Evolutionary conservation across 2,113 vertebrate species (phyloP), one percentile per base, ranked within the genome.

Genomic region (Amphiprion percula): DNA sequence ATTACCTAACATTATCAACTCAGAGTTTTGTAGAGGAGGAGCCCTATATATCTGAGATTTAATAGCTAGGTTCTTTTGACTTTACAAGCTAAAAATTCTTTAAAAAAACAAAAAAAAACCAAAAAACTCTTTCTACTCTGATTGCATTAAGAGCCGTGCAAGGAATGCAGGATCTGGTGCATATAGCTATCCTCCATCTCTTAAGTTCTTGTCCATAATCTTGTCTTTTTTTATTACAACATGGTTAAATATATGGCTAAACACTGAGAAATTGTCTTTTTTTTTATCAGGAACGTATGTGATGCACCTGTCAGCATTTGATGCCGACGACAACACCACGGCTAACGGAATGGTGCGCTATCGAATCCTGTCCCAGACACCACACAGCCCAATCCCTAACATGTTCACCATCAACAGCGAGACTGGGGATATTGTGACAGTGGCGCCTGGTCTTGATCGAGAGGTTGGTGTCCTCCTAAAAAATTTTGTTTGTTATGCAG

Each of bases 331-430:
- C n/a, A 90, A 93, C 77, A 97, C 96, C 49, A 99, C 98, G 0
- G 97, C 97, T 1, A 99, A 99, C 0, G 98, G 98, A 64, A 97
- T 99, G 96, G 97, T 99, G 86, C 94, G 96, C 24, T 99, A 99
- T 84, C 93, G 97, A 1, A 97, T 99, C 5, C 93, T 99, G 88
- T 96, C 97, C 0, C 97, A 99, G 93, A 97, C 91, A 2, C 98
- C 98, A 0, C 97, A 97, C 93, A 99, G 96, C 88, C 97, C 97
- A 0, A 97, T 98, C 0, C 97, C 97, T 1, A 98, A 98, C 77
- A 97, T 99, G 97, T 99, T 99, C 83, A 98, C 97, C 47, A 98
- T 99, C 72, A 98, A 98, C 95, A 98, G 97, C 0, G 97, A 99
- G 93, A 99, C 97, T 0, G 98, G 98, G 12, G 97, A 97, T 84